Evolutionary conservation across 2,797 vertebrate genomes (phyloP).

Genomic region (Sparus aurata): DNA sequence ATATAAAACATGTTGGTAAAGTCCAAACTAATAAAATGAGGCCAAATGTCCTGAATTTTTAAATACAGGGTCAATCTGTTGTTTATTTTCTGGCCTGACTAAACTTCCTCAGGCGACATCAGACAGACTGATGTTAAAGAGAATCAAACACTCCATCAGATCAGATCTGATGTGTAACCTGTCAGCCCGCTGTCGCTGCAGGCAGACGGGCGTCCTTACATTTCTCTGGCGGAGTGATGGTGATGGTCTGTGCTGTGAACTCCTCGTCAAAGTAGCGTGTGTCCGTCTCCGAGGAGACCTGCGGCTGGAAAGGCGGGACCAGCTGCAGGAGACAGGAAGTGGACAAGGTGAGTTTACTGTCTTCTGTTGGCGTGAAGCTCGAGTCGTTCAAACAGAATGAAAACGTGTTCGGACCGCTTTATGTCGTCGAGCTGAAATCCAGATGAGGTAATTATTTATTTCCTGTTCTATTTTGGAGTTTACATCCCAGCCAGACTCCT

Average conservation of each 20-base stretch:
- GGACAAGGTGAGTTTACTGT: neutral
- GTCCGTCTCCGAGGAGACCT: constrained; percentile 96
- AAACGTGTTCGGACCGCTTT: neutral
- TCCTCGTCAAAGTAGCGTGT: constrained; percentile 98
- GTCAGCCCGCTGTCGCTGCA: neutral
- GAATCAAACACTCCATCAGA: neutral
- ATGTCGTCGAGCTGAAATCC: neutral
- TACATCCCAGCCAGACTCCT: constrained; percentile 44
- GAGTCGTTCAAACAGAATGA: neutral
- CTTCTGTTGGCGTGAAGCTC: neutral
- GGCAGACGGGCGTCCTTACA: constrained; percentile 62
- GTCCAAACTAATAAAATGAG: neutral
- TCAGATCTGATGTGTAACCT: neutral
- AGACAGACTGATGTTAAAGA: neutral
- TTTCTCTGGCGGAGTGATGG: constrained; percentile 95
- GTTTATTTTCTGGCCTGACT: too few species aligned
- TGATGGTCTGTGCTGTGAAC: constrained; percentile 99
- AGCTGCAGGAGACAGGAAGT: constrained; percentile 82
- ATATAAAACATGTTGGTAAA: neutral
- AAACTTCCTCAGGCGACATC: neutral
- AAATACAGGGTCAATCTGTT: neutral
- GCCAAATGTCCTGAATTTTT: neutral
- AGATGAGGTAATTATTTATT: constrained; percentile 51
- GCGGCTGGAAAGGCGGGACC: constrained; percentile 94
- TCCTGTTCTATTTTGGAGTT: constrained; percentile 54